Evolutionary conservation across 2,113 vertebrate species (phyloP), one percentile per base, ranked within the genome.

Genomic region (Bufo bufo): DNA sequence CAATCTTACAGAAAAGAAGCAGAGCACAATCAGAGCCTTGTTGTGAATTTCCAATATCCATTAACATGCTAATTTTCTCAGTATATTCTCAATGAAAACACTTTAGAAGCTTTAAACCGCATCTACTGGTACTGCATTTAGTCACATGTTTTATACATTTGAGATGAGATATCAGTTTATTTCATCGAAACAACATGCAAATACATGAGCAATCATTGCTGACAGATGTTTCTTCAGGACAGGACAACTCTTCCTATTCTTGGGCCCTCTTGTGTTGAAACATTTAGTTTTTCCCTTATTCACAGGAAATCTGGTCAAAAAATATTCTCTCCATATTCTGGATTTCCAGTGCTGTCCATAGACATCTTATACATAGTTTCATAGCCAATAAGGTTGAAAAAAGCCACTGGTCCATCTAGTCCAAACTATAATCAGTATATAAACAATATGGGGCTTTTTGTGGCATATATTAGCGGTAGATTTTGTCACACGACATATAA

Each of bases 41-140:
- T 47, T 47, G 23, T 8, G 23, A 19, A 16, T 61, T 61, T 81
- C 14, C 56, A 61, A 45, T 81, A 61, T 61, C 43, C 79, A 63
- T 61, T 81, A 61, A 19, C 23, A 61, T 81, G 79, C 79, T 81
- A 81, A 61, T 81, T 81, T 81, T 9, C 43, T 81, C 79, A 45
- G 56, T 63, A 61, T 61, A 81, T 61, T 81, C 56, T 61, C 79
- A 61, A 61, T 61, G 16, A 63, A 61, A 61, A 19, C 72, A 63
- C 56, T 81, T 61, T 61, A 10, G 56, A 61, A 63, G 56, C 56
- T 45, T 61, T 81, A 81, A 58, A 47, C 56, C 33, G 63, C 56
- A 61, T 58, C 56, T 19, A 58, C 43, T 9, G 56, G 56, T 43
- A 61, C 47, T 61, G 56, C 47, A 63, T 81, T 81, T 81, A 61